Conservation (phyloP, 2,888 invertebrate species). For the Mythimna impura region DNA sequence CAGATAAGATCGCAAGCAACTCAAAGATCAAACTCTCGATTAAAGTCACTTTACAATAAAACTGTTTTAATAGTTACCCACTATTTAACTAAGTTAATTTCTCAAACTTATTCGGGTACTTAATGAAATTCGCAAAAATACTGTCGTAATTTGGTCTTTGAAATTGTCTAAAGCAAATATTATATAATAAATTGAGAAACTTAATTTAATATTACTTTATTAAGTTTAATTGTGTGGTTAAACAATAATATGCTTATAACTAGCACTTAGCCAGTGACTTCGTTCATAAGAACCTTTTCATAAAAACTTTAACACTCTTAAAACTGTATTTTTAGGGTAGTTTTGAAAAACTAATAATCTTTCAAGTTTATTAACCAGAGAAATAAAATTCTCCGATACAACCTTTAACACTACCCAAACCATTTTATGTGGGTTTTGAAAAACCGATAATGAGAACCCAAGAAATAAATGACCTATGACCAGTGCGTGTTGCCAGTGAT, state of each 20-base stretch:
- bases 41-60: not conserved
- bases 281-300: too few species aligned
- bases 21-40: not conserved
- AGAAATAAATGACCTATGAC: too few species aligned
- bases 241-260: not conserved
- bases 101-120: not conserved
- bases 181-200: conserved; percentile 3
- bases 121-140: not conserved
- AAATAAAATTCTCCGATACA: too few species aligned
- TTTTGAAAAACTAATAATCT: too few species aligned
- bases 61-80: not conserved
- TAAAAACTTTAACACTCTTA: too few species aligned
- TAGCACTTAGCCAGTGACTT: too few species aligned
- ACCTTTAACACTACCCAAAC: too few species aligned
- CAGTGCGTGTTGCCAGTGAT: too few species aligned
- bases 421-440: too few species aligned
- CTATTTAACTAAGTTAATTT: not conserved
- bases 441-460: too few species aligned
- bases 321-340: too few species aligned
- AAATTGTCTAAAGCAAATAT: not conserved
- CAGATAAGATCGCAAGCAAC: not conserved
- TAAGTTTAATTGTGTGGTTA: not conserved
- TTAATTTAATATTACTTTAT: not conserved
- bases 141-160: not conserved
- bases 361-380: too few species aligned